These are phyloP conservation scores for Pelecanoides urinatrix DNA, from an alignment of 2,113 vertebrate species.

Conservation along the genomic window DNA sequence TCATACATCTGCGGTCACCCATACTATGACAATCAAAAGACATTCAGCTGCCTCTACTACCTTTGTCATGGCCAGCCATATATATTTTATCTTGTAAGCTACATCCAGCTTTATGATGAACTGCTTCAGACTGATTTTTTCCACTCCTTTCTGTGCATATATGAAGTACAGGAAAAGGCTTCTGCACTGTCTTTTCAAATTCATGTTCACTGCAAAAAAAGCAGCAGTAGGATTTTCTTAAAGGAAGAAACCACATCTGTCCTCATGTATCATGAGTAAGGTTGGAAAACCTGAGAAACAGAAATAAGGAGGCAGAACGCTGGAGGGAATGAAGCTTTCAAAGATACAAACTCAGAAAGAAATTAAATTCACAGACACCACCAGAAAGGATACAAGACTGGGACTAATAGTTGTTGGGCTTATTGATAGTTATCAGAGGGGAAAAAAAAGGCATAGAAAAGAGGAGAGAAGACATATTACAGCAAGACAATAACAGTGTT, in stretches of 20 bases:
- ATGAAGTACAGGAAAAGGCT: background rate
- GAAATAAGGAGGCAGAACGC: background rate
- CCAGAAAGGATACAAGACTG: background rate
- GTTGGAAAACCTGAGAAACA: background rate
- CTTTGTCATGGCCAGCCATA: background rate
- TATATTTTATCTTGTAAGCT: background rate
- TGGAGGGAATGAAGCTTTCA: background rate
- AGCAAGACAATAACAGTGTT: background rate
- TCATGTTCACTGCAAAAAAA: fast-evolving
- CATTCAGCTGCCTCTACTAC: background rate
- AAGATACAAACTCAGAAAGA: background rate
- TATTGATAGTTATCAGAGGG: background rate
- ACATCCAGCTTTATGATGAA: background rate
- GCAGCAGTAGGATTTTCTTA: background rate
- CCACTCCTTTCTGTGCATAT: background rate
- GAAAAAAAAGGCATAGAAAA: background rate
- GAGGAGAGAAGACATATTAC: background rate
- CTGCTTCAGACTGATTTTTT: background rate
- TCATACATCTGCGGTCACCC: background rate
- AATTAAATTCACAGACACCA: background rate
- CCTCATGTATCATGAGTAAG: background rate
- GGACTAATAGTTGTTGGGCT: background rate
- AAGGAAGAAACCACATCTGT: background rate
- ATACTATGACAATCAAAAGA: constrained; percentile 7
- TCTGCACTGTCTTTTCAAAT: background rate